A percentile compares a stretch with the other conserved stretches of the same genome.
Conservation (phyloP, 2,888 invertebrate genomes). For the Galerucella pusilla region DNA sequence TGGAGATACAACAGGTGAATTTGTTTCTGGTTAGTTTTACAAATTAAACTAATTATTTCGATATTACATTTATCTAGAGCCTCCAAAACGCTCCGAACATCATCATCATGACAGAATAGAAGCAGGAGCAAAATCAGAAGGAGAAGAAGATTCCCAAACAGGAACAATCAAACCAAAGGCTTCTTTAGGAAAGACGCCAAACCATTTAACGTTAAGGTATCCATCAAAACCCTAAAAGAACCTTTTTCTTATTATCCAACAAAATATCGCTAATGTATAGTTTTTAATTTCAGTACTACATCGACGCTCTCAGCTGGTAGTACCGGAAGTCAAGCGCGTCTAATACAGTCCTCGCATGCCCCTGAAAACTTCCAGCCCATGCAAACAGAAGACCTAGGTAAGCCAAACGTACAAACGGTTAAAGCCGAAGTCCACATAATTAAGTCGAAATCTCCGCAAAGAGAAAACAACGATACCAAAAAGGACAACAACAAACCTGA, state of each 20-base stretch:
- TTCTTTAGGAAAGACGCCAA: slow-evolving; percentile 88
- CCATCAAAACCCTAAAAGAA: background rate
- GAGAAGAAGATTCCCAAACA: slow-evolving; percentile 84
- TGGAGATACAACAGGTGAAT: slow-evolving; percentile 81
- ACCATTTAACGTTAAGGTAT: slow-evolving; percentile 89
- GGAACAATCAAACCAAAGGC: slow-evolving; percentile 70
- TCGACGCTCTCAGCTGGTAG: slow-evolving; percentile 94
- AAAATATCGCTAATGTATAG: background rate
- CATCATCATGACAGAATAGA: slow-evolving; percentile 69
- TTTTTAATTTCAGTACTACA: slow-evolving; percentile 78
- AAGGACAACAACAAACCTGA: slow-evolving; percentile 47
- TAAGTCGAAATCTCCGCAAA: slow-evolving; percentile 43
- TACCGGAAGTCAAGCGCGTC: slow-evolving; percentile 91
- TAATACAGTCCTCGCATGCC: slow-evolving; percentile 94
- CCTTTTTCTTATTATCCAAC: background rate
- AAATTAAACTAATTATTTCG: too few relatives aligned
- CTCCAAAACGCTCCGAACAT: slow-evolving; percentile 58
- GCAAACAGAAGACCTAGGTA: slow-evolving; percentile 90
- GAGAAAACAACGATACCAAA: slow-evolving; percentile 51
- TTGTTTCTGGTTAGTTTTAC: background rate
- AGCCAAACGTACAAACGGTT: slow-evolving; percentile 69
- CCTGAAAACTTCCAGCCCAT: slow-evolving; percentile 92
- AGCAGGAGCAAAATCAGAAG: slow-evolving; percentile 86
- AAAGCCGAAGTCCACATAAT: slow-evolving; percentile 61
- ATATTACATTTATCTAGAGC: slow-evolving; percentile 18